Conservation (phyloP, 2,113 vertebrate genomes). For the Capricornis sumatraensis region DNA sequence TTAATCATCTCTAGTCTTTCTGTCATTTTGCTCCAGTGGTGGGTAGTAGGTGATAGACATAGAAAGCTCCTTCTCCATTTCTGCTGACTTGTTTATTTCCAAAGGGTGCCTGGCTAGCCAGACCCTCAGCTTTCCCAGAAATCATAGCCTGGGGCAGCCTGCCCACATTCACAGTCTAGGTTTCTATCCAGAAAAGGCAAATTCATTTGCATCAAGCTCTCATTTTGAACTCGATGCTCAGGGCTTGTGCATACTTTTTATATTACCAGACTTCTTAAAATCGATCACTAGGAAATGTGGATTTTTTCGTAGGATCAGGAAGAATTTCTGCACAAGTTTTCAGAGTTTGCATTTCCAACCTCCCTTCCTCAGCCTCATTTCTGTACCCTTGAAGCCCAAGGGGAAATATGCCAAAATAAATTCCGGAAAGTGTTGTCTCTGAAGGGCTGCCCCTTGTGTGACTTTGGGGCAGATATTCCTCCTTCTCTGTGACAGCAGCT, state of each 20-base stretch:
- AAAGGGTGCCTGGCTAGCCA: neutral
- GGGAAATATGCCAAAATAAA: conserved; percentile 35
- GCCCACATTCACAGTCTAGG: neutral
- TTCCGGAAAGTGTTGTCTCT: neutral
- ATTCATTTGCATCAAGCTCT: neutral
- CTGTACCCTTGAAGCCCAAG: neutral
- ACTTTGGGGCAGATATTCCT: neutral
- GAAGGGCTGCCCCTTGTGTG: neutral
- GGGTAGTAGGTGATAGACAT: neutral
- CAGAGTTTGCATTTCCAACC: neutral
- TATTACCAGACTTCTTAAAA: neutral
- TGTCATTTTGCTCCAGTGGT: neutral
- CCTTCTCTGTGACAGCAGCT: conserved; percentile 3
- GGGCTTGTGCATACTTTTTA: neutral
- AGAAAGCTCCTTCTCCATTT: neutral
- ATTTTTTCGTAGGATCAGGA: neutral
- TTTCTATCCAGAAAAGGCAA: neutral
- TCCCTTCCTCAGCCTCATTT: neutral
- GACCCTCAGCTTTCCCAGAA: neutral
- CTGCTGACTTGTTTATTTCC: neutral
- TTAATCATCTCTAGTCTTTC: neutral
- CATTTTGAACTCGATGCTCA: neutral
- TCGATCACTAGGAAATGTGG: neutral
- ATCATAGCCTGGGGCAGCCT: neutral
- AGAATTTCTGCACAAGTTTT: neutral